These are phyloP conservation scores for Hypena proboscidalis DNA, from an alignment of 2,888 invertebrate genomes.

Conservation along the genomic window DNA sequence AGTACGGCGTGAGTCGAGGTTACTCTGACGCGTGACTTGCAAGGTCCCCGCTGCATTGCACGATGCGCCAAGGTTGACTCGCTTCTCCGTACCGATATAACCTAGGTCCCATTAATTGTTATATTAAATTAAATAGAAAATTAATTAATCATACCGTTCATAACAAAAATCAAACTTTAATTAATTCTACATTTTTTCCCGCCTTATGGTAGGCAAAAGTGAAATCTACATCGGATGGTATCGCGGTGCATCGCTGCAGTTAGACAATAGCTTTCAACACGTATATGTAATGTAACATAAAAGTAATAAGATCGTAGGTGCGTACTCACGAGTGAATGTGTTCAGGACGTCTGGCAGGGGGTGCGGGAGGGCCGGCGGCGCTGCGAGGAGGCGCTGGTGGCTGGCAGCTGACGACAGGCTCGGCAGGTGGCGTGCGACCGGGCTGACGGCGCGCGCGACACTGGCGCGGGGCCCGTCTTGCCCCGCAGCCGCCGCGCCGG, in stretches of 20 bases:
- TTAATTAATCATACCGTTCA: background rate
- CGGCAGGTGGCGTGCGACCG: conserved; percentile 74
- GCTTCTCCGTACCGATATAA: conserved; percentile 69
- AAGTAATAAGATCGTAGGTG: conserved; percentile 38
- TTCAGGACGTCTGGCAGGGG: conserved; percentile 48
- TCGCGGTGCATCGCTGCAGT: conserved; percentile 67
- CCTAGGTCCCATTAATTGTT: conserved; percentile 53
- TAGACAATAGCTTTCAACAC: conserved; percentile 63
- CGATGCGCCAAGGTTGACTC: conserved; percentile 85
- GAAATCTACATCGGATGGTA: conserved; percentile 73
- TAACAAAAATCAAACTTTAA: background rate
- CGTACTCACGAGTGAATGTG: conserved; percentile 58
- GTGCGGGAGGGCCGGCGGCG: conserved; percentile 45
- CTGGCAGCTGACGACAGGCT: conserved; percentile 45
- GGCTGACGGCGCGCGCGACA: conserved; percentile 83
- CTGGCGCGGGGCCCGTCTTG: conserved; percentile 85
- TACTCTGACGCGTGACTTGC: conserved; percentile 85
- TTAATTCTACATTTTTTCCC: conserved; percentile 24
- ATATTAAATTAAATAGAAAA: conserved; percentile 26
- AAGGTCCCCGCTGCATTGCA: conserved; percentile 85
- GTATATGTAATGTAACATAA: conserved; percentile 43
- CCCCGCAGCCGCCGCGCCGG: conserved; percentile 79
- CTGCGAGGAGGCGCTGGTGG: conserved; percentile 50
- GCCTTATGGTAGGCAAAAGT: conserved; percentile 57
- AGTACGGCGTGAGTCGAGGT: conserved; percentile 83